These are phyloP conservation scores for Mohoua ochrocephala DNA, from an alignment of 2,113 vertebrate species.

Conservation along the genomic window DNA sequence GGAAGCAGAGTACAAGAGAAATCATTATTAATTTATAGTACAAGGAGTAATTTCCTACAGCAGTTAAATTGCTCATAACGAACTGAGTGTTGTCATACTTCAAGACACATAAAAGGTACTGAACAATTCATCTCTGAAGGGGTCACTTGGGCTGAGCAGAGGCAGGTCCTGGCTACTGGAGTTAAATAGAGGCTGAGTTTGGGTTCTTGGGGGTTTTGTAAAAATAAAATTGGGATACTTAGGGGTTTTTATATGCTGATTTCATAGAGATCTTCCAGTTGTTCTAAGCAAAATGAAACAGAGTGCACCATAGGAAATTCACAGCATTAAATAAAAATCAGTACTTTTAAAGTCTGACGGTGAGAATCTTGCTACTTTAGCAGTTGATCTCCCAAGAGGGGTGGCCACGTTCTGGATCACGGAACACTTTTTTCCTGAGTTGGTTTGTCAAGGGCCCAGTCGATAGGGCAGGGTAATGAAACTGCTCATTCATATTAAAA, in stretches of 20 bases:
- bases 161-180: neutral
- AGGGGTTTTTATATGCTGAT: neutral
- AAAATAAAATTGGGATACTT: neutral
- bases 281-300: neutral
- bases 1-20: constrained; percentile 16
- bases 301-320: neutral
- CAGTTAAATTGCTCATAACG: neutral
- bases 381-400: neutral
- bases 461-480: neutral
- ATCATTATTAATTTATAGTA: neutral
- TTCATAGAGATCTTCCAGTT: neutral
- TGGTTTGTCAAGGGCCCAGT: neutral
- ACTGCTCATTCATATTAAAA: neutral
- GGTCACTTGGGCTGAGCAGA: neutral
- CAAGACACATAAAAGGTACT: neutral
- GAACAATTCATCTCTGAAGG: neutral
- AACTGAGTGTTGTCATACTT: neutral
- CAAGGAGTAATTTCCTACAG: neutral
- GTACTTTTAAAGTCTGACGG: neutral
- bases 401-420: rapidly evolving
- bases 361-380: neutral
- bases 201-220: neutral
- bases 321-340: neutral
- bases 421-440: neutral
- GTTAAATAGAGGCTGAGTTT: neutral